A percentile compares a stretch with the other conserved stretches of the same genome.
Conservation (phyloP, 2,888 invertebrate species). For the Papilio demoleus region DNA sequence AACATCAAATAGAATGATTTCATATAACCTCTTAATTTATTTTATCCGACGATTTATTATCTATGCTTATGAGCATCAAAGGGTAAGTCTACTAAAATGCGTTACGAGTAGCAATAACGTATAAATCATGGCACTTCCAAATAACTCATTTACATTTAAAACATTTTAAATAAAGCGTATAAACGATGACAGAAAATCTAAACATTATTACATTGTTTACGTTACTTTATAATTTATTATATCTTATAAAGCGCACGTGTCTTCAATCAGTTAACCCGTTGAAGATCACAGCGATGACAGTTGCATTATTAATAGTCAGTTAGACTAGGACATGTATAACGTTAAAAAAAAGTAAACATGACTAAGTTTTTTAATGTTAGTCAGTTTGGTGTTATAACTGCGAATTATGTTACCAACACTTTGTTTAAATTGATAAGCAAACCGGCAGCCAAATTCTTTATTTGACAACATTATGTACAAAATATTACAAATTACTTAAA, state of each 20-base stretch:
- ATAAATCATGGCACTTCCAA: slow-evolving; percentile 35
- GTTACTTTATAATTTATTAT: slow-evolving; percentile 33
- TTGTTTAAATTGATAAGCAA: too few species aligned
- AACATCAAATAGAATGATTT: slow-evolving; percentile 34
- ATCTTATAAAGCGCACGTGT: slow-evolving; percentile 37
- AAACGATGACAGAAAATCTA: slow-evolving; percentile 36
- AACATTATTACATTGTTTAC: slow-evolving; percentile 46
- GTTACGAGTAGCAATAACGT: slow-evolving; percentile 24
- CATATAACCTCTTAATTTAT: slow-evolving; percentile 19
- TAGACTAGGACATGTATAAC: background rate
- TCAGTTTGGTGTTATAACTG: background rate
- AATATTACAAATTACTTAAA: too few species aligned
- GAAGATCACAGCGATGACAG: background rate
- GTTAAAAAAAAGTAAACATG: background rate
- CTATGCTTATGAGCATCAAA: slow-evolving; percentile 29
- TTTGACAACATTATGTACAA: too few species aligned
- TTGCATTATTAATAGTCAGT: background rate
- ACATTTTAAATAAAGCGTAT: slow-evolving; percentile 39
- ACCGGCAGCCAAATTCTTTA: too few species aligned
- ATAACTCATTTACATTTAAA: slow-evolving; percentile 34
- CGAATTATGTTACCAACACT: too few species aligned
- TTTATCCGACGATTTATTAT: slow-evolving; percentile 29
- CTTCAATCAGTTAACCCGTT: slow-evolving; percentile 52
- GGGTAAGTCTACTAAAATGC: slow-evolving; percentile 30
- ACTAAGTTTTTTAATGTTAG: background rate